Evolutionary conservation across 2,113 vertebrate genomes (phyloP), one percentile per base, ranked within the genome.

Genomic region (Salminus brasiliensis): DNA sequence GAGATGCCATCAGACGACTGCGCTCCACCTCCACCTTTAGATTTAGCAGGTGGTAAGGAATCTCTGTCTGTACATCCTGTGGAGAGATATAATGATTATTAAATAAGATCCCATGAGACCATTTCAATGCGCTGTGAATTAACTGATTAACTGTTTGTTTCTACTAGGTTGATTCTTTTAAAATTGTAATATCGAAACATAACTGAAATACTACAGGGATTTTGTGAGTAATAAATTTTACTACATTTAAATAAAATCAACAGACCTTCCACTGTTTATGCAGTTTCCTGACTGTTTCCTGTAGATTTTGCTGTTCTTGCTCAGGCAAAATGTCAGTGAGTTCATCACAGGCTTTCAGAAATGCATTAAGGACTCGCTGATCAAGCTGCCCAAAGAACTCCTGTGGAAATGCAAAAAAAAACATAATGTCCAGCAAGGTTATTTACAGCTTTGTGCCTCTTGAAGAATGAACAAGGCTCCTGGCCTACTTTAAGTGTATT

Each of bases 221-320:
- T 43, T 63, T 36, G 27, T 39, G 11, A 23, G n/a, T n/a, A n/a
- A n/a, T n/a, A n/a, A n/a, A n/a, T n/a, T n/a, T n/a, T n/a, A 39
- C 62, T 13, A n/a, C 23, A 72, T 16, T 34, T 34, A 34, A 36
- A 65, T 27, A 53, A 18, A 1, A 34, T 39, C 30, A 15, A 82
- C 94, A 84, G 73, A 99, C 98, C 96, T 99, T 99, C 98, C 98
- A 99, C 85, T 97, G 95, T 68, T 97, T 97, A 60, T 99, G 98
- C 52, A 99, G 94, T 74, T 95, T 96, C 53, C 97, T 88, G 49
- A 99, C 96, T 1, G 98, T 98, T 86, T 98, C 98, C 91, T 99
- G 97, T 4, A 99, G 91, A 9, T 84, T 93, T 70, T 95, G 95
- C 52, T 98, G 97, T 74, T 99, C 97, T 88, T 95, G 95, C 71